phyloP scores from a whole-genome alignment of 2,113 vertebrate genomes.

The Antennarius striatus region DNA sequence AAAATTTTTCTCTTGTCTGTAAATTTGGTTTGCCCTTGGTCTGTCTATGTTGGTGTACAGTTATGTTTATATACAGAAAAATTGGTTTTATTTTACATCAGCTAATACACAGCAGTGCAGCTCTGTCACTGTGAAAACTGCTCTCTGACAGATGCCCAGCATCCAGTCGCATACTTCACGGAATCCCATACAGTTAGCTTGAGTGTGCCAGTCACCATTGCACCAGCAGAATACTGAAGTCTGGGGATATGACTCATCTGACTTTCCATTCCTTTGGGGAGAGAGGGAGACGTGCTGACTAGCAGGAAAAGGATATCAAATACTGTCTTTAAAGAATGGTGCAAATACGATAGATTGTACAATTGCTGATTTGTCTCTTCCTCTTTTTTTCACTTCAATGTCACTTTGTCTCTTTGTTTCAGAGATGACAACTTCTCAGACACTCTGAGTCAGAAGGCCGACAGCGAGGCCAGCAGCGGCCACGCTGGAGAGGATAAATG shows the following conservation, averaged over 20 bases:
- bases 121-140: slow-evolving; percentile 44
- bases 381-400: slow-evolving; percentile 27
- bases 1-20: neutral
- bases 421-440: slow-evolving; percentile 98
- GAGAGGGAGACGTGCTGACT: slow-evolving; percentile 45
- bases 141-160: slow-evolving; percentile 37
- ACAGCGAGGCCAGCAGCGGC: slow-evolving; percentile 96
- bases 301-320: slow-evolving; percentile 50
- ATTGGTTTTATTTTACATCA: slow-evolving; percentile 12
- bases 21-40: slow-evolving; percentile 1
- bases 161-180: slow-evolving; percentile 35
- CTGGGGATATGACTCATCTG: slow-evolving; percentile 58
- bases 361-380: slow-evolving; percentile 34
- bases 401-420: slow-evolving; percentile 48
- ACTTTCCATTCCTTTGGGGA: slow-evolving; percentile 37
- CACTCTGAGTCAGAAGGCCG: slow-evolving; percentile 95
- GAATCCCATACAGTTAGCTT: slow-evolving; percentile 33
- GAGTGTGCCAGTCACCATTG: slow-evolving; percentile 1
- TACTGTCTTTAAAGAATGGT: slow-evolving; percentile 26
- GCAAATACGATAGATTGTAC: slow-evolving; percentile 13
- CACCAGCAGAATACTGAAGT: slow-evolving; percentile 40
- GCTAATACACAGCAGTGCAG: slow-evolving; percentile 21
- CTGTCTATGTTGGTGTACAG: slow-evolving; percentile 2
- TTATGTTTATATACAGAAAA: slow-evolving; percentile 3
- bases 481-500: slow-evolving; percentile 92